These are phyloP conservation scores for Huso huso DNA, from an alignment of 2,797 vertebrate genomes.

Conservation along the genomic window DNA sequence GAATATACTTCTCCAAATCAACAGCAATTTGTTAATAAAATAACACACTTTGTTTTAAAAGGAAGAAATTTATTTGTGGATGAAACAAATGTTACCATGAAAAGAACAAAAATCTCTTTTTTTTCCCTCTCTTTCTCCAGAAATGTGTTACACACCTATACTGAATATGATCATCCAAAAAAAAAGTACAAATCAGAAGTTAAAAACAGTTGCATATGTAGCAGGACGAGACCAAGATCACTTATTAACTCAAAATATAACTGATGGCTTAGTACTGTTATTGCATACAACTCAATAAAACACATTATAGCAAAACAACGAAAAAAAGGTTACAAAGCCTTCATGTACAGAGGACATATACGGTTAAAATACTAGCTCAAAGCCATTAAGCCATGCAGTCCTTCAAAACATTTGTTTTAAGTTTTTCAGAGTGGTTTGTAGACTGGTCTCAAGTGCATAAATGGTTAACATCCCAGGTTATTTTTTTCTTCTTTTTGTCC, in stretches of 20 bases:
- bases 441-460: too few relatives aligned
- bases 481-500: too few relatives aligned
- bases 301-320: slow-evolving; percentile 35
- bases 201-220: slow-evolving; percentile 50
- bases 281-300: slow-evolving; percentile 35
- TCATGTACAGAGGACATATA: slow-evolving; percentile 37
- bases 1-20: too few relatives aligned
- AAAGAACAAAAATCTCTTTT: slow-evolving; percentile 43
- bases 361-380: slow-evolving; percentile 44
- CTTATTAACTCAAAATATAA: slow-evolving; percentile 38
- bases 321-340: slow-evolving; percentile 35
- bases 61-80: too few relatives aligned
- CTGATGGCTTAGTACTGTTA: slow-evolving; percentile 37
- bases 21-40: too few relatives aligned
- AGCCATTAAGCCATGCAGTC: slow-evolving; percentile 58
- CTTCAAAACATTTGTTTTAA: slow-evolving; percentile 26
- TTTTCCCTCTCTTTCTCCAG: slow-evolving; percentile 3
- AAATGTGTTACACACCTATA: slow-evolving; percentile 52
- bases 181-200: slow-evolving; percentile 63
- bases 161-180: slow-evolving; percentile 26
- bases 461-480: too few relatives aligned
- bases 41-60: too few relatives aligned
- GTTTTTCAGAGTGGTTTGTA: slow-evolving; percentile 17
- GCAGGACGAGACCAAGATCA: slow-evolving; percentile 26
- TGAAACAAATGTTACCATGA: slow-evolving; percentile 24